A percentile compares a stretch with the other conserved stretches of the same genome.
Conservation (phyloP, 2,113 vertebrate genomes). For the Onychorhynchus coronatus region DNA sequence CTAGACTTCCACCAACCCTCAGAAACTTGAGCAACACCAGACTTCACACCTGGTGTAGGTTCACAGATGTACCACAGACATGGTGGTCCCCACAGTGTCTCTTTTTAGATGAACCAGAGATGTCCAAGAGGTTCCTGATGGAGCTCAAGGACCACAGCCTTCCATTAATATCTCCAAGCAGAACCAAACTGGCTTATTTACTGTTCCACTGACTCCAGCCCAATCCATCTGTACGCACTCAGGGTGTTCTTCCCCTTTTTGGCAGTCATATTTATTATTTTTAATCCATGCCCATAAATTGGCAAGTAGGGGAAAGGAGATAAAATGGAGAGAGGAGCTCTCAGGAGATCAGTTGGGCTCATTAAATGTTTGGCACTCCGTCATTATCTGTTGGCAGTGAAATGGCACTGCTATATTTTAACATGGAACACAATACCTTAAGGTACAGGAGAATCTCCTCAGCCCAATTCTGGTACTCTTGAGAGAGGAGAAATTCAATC, state of each 20-base stretch:
- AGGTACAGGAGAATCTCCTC: background rate
- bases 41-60: background rate
- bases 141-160: background rate
- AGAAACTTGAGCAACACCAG: background rate
- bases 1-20: background rate
- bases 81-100: accelerated
- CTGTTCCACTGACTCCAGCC: background rate
- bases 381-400: background rate
- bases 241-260: background rate
- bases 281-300: background rate
- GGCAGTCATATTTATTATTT: background rate
- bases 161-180: background rate
- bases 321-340: background rate
- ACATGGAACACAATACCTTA: background rate
- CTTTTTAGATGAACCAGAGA: background rate
- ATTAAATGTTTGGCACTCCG: conserved; percentile 18
- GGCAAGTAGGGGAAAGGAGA: background rate
- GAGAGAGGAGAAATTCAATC: conserved; percentile 17
- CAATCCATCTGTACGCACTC: background rate
- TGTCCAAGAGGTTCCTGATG: background rate
- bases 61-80: background rate
- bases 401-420: background rate
- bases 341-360: background rate
- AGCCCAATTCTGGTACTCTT: background rate
- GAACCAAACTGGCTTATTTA: background rate